Evolutionary conservation across 1,140 invertebrate species (phyloP).

Genomic region (Hycleus cichorii): DNA sequence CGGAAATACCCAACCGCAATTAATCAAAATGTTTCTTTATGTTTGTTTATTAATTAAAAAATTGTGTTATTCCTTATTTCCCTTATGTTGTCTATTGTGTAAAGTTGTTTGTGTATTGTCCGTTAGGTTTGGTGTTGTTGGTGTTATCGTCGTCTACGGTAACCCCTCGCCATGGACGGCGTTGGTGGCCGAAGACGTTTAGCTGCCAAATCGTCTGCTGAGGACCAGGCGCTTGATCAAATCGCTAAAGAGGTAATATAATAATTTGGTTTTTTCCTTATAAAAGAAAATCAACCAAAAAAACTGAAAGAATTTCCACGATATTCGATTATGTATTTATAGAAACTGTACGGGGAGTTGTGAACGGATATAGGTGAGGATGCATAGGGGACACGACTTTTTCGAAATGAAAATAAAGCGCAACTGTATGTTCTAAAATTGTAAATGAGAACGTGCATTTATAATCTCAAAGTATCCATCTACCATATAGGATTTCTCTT

Average conservation of each 20-base stretch:
- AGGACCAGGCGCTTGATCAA: constrained; percentile 82
- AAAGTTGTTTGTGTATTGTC: constrained; percentile 15
- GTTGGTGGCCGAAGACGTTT: constrained; percentile 61
- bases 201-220: constrained; percentile 66
- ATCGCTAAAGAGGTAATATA: constrained; percentile 76
- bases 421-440: constrained; percentile 3
- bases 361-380: constrained; percentile 13
- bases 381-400: background rate
- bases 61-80: background rate
- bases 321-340: background rate
- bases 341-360: constrained; percentile 1
- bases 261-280: too few species aligned
- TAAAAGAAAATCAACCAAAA: too few species aligned
- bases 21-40: background rate
- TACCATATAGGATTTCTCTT: too few species aligned
- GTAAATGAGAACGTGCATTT: constrained; percentile 3
- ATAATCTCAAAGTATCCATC: too few species aligned
- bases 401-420: constrained; percentile 10
- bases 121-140: constrained; percentile 17
- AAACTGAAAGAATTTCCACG: too few species aligned
- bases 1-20: too few species aligned
- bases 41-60: background rate
- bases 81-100: constrained; percentile 2
- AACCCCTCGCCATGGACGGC: constrained; percentile 47
- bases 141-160: constrained; percentile 17